Base-by-base conservation (phyloP, 2,888 invertebrate genomes). In the Platypus cylindrus region DNA sequence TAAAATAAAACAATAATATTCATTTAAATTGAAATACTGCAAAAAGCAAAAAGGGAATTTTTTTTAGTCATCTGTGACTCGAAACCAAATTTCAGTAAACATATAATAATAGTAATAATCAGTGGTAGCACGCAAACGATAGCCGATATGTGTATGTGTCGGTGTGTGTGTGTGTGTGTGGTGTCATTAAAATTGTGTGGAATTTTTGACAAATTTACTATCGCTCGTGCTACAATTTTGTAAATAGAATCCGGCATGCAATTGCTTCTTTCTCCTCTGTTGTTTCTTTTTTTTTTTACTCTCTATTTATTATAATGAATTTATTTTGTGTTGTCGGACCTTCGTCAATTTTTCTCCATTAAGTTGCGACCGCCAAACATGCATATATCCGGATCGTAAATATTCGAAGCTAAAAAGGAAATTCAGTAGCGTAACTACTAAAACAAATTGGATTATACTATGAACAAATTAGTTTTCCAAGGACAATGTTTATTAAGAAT, bases 201-300 rank as follows among this genome's bases (percentile, higher is more conserved):
- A 50, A 49, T 48, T 48, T 52, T 51, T 46, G 45, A 48, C 50
- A 50, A 52, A 51, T 51, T 51, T 49, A 48, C 45, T 36, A 41
- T 34, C 35, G 46, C 46, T 48, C 49, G 51, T 50, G 50, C 46
- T 49, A 40, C 41, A 34, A 30, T 35, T 41, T 40, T 37, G 43
- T 49, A 49, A 50, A 50, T 48, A 49, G 43, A 41, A 38, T 30
- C 26, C 24, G 43, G 38, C 45, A 42, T 42, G 45, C 45, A 36
- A 44, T 45, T 45, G 43, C 40, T 44, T 39, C 36, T 30, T 33
- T 37, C 28, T 31, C n/a, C n/a, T n/a, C n/a, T n/a, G n/a, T n/a
- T n/a, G n/a, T n/a, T n/a, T n/a, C n/a, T n/a, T n/a, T n/a, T n/a
- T n/a, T n/a, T n/a, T n/a, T n/a, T n/a, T n/a, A n/a, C n/a, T n/a